Evolutionary conservation across 2,113 vertebrate genomes (phyloP), one percentile per base, ranked within the genome.

Genomic region (Elaphurus davidianus): DNA sequence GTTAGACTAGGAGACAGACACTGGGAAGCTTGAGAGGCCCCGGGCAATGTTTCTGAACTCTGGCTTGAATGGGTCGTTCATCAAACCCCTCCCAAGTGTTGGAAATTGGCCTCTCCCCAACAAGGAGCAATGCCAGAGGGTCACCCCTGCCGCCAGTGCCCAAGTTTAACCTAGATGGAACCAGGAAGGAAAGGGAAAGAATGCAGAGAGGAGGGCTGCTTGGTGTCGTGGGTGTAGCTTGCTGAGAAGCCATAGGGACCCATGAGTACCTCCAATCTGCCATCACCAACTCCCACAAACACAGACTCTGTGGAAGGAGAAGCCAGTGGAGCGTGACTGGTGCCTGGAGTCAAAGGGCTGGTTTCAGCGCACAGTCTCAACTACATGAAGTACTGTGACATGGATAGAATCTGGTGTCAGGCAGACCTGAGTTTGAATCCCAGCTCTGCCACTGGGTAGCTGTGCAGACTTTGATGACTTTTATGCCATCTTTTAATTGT

Each of bases 101-200:
- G 43, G 19, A 36, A 96, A 78, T 23, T 25, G 28, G 47, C 84
- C 57, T 90, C 79, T 71, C 36, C 36, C 25, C 45, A 5, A 28
- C n/a, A 30, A 43, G 52, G 30, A 94, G 47, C 54, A 55, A 76
- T 19, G 54, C 43, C 84, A 85, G 33, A 62, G 3, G 54, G 60
- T 36, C 1, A 3, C 8, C n/a, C 54, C 71, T 62, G 54, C 12
- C 15, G 6, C 74, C 83, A 67, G 74, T 30, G 45, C 92, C 88
- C 78, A n/a, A 5, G 5, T 40, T 45, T 71, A 71, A 30, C 50
- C 23, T 25, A 84, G 95, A 89, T 4, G 62, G 50, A 91, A 85
- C 14, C 50, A 14, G 43, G 50, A 96, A 76, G 89, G 84, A 85
- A 97, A 93, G 40, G 52, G 60, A 79, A 83, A 97, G 52, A 57